Base-by-base conservation (phyloP, 2,888 invertebrate genomes). In the Drosophila infuscata region DNA sequence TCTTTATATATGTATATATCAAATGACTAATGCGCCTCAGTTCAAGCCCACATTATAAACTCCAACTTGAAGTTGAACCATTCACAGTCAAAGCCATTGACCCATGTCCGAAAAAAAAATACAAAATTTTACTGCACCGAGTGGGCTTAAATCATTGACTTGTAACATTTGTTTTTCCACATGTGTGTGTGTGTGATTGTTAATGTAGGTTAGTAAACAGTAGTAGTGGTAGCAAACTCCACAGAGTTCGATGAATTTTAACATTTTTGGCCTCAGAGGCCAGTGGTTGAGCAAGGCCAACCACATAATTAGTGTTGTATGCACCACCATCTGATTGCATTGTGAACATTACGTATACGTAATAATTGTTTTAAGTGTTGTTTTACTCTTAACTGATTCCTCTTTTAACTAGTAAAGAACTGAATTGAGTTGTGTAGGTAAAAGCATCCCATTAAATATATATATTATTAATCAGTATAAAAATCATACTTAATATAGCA, bases 201-300 rank as follows among this genome's bases (percentile, higher is more conserved):
- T 59, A 48, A 77, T 74, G 73, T 81, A 64, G 83, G 81, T 87
- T 70, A 73, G 58, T 73, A 77, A 87, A 74, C 78, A 74, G 69
- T 56, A 70, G 53, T 81, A 65, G 29, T 38, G 36, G 36, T 38
- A 25, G 30, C 11, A 32, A 74, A 67, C 65, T 59, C 70, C 56
- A 8, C 36, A 75, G 84, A 90, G 90, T 86, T 86, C 85, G 85
- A 83, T 87, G 90, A 69, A 74, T 85, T 73, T 82, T 66, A 74
- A 70, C 86, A 68, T 78, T 83, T 83, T 61, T 43, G 66, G 63
- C 73, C 41, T 25, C 72, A 12, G 70, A 48, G 41, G 41, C 53
- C 66, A 33, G 60, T 53, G 81, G 48, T 61, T 72, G 76, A 71
- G 78, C 83, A 85, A 81, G 85, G 85, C 89, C 85, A 83, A 73